These are phyloP conservation scores for Channa striata DNA, from an alignment of 2,797 vertebrate genomes.

Conservation along the genomic window DNA sequence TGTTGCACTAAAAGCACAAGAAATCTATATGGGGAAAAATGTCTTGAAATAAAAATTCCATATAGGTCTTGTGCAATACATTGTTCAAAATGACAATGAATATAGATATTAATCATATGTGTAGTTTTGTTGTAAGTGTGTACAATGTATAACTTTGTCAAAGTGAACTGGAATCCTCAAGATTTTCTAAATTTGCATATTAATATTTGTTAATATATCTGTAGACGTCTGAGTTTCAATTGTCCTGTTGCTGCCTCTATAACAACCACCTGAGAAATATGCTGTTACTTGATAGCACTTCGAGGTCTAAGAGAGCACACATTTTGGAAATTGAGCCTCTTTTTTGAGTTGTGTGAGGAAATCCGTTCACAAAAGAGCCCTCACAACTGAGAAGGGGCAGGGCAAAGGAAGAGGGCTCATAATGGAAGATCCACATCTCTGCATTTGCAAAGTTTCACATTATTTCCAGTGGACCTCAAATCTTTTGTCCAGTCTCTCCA, in stretches of 20 bases:
- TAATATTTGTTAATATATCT: background rate
- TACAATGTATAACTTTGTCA: background rate
- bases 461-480: constrained; percentile 25
- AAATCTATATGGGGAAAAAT: background rate
- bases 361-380: constrained; percentile 59
- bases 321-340: constrained; percentile 71
- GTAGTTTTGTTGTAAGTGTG: background rate
- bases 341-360: constrained; percentile 59
- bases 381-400: constrained; percentile 61
- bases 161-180: background rate
- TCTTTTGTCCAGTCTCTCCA: constrained; percentile 52
- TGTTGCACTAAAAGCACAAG: background rate
- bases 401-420: constrained; percentile 29
- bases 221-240: background rate
- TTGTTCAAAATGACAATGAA: background rate
- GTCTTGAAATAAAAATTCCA: background rate
- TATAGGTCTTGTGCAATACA: background rate
- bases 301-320: constrained; percentile 37
- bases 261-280: constrained; percentile 32
- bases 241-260: constrained; percentile 3
- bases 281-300: constrained; percentile 59
- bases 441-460: constrained; percentile 40
- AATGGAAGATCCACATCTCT: constrained; percentile 59
- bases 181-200: background rate
- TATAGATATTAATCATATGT: background rate